A percentile compares a stretch with the other conserved stretches of the same genome.
These are phyloP conservation scores for Drosophila eohydei DNA, from an alignment of 2,888 invertebrate genomes.

Conservation along the genomic window DNA sequence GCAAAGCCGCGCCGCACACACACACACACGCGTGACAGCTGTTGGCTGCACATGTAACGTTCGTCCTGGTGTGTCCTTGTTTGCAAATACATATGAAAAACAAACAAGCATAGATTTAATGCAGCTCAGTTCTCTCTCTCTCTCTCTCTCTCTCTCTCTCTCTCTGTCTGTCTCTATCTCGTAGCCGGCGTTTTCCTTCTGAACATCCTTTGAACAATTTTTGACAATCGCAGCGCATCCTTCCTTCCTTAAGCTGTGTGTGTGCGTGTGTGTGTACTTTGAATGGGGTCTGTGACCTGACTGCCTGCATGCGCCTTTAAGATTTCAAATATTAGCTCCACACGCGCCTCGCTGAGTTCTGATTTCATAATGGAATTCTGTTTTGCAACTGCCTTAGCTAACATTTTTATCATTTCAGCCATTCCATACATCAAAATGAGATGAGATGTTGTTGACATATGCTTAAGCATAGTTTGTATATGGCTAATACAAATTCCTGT, in stretches of 20 bases:
- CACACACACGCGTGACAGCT: conserved; percentile 43
- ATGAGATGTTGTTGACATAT: not conserved
- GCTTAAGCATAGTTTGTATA: not conserved
- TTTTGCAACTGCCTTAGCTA: not conserved
- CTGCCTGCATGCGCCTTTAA: conserved; percentile 31
- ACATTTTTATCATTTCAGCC: conserved; percentile 1
- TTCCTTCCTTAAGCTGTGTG: conserved; percentile 37
- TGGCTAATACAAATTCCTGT: not conserved
- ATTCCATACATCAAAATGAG: not conserved
- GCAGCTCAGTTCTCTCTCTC: conserved; percentile 52
- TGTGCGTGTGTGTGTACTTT: conserved; percentile 6
- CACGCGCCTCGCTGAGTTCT: conserved; percentile 11
- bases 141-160: conserved; percentile 2
- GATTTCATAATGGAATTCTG: conserved; percentile 20
- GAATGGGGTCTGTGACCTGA: conserved; percentile 53
- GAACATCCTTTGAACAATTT: conserved; percentile 53
- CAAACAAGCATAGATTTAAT: conserved; percentile 80
- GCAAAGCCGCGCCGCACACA: conserved; percentile 70
- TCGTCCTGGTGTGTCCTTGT: conserved; percentile 60
- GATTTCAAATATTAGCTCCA: conserved; percentile 39
- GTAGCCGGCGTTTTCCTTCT: conserved; percentile 20
- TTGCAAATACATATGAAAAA: conserved; percentile 77
- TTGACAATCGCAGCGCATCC: conserved; percentile 58
- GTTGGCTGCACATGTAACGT: conserved; percentile 54
- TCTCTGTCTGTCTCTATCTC: conserved; percentile 5